Base-by-base conservation (phyloP, 2,797 vertebrate genomes). In the Sebastes reedi region DNA sequence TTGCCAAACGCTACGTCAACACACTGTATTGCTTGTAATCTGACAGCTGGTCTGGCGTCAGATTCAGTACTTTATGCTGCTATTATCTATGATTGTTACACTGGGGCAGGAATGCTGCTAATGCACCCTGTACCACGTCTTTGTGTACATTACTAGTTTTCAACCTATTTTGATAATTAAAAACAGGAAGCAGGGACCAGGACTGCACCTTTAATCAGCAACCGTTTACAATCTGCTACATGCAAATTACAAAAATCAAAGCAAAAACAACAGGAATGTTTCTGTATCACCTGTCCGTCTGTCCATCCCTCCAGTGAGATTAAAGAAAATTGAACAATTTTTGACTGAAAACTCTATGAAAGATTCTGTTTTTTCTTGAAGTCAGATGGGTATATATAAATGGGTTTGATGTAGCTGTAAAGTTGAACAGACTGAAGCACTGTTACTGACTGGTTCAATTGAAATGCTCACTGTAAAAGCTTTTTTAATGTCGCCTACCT, bases 401-500 rank as follows among this genome's bases (percentile, higher is more conserved):
- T n/a, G 50, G 36, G 13, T 75, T 46, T 50, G 27, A 62, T 34
- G 55, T n/a, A 58, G 60, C 65, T 67, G 75, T 64, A 24, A n/a
- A 56, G 72, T 81, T 77, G 67, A 73, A 75, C 13, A 64, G 34
- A 78, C n/a, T 39, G 36, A 72, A 80, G 67, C 73, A 82, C 22
- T 69, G 11, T 46, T 54, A 8, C 54, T 67, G 8, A 79, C 64
- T 59, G 16, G 22, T 74, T 68, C 4, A 72, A 32, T 83, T 88
- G 20, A 68, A 80, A 83, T 75, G 42, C 66, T 83, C 59, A 71
- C n/a, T 78, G 55, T 87, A 69, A 75, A 88, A 80, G 79, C 83
- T 82, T 89, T 83, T 83, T 83, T 67, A 79, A 88, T 72, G 77
- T 89, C 0, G 65, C 81, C 72, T 72, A 77, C 86, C 80, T 91